These are phyloP conservation scores for Eristalis arbustorum DNA, from an alignment of 2,888 invertebrate genomes.

Conservation along the genomic window DNA sequence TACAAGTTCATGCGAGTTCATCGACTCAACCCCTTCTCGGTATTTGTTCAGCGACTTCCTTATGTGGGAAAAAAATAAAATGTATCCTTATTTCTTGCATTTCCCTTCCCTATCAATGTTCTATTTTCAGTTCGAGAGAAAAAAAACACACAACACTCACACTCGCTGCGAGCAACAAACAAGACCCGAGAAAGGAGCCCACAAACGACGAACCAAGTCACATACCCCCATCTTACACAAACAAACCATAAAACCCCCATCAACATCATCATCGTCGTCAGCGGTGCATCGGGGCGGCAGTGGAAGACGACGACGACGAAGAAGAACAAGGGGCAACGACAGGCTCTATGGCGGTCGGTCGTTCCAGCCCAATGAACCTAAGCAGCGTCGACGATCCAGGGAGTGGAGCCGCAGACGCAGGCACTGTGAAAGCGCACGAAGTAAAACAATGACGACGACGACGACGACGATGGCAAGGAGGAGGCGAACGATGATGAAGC, in stretches of 20 bases:
- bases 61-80: slow-evolving; percentile 53
- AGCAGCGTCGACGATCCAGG: slow-evolving; percentile 8
- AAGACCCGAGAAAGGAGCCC: neutral
- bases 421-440: slow-evolving; percentile 4
- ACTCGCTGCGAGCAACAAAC: slow-evolving; percentile 8
- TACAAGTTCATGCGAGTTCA: slow-evolving; percentile 66
- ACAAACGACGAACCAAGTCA: slow-evolving; percentile 20
- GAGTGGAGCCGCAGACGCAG: neutral
- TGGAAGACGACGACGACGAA: neutral
- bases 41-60: slow-evolving; percentile 61
- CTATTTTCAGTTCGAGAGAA: slow-evolving; percentile 59
- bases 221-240: slow-evolving; percentile 60
- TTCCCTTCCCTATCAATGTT: slow-evolving; percentile 60
- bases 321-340: neutral
- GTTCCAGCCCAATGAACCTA: slow-evolving; percentile 52
- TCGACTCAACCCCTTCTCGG: slow-evolving; percentile 60
- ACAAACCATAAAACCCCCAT: slow-evolving; percentile 68
- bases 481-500: slow-evolving; percentile 6
- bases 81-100: slow-evolving; percentile 21
- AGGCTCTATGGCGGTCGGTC: slow-evolving; percentile 26
- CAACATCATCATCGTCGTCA: slow-evolving; percentile 8
- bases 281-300: neutral
- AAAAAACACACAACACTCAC: neutral
- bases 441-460: slow-evolving; percentile 5
- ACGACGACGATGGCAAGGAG: neutral